Base-by-base conservation (phyloP, 2,888 invertebrate genomes). In the Sylvicola cinctus region DNA sequence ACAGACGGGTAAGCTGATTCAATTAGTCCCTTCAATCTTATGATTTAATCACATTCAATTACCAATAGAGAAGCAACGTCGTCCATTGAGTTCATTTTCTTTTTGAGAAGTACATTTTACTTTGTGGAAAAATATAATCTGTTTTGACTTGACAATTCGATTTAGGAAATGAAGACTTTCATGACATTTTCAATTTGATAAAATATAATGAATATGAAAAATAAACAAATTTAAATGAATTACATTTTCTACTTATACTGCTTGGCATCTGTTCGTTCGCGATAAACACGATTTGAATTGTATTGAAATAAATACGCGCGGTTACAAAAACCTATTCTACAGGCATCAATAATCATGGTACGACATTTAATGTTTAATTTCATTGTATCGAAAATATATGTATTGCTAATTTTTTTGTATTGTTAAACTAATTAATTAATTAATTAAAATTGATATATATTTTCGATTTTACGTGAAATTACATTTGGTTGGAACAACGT, bases 1-100 rank as follows among this genome's bases (percentile, higher is more conserved):
- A 81, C 49, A 68, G 79, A 64, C 67, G 84, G 62, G 83, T 83
- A 67, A 65, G 74, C 15, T 20, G 20, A 20, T 20, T 20, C 20
- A 20, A 20, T 20, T 20, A 20, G 20, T 20, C 5, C 20, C 20
- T 6, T 20, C 20, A 20, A 20, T 6, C 8, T 20, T 20, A 20
- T 20, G 20, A 20, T 20, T 20, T 20, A 20, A 20, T 20, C 20
- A 20, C 20, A 20, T 20, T 20, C 8, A 20, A 20, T 20, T 6
- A 20, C 20, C 8, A 20, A 20, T 20, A 20, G 20, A 20, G 20
- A 20, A 20, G 20, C 4, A 20, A 20, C 20, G 20, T n/a, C n/a
- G n/a, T 20, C 20, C 20, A 20, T 20, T 20, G 20, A 20, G 20
- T 20, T n/a, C 20, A 20, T 20, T 20, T 20, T 20, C 20, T 20